Evolutionary conservation across 2,113 vertebrate genomes (phyloP), one percentile per base, ranked within the genome.

Genomic region (Grus americana): DNA sequence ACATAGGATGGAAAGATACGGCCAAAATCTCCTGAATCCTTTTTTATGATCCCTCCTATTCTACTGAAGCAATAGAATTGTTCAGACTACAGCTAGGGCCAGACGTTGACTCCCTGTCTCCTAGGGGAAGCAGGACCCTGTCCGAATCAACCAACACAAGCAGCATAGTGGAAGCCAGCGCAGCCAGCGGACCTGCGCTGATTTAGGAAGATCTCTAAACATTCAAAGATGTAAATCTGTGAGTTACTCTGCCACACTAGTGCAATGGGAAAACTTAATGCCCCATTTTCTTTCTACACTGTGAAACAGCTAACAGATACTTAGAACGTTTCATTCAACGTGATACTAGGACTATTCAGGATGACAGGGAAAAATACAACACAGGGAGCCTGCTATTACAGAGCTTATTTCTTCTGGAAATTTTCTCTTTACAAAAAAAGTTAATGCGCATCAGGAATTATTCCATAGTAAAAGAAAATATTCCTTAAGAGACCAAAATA

Each of bases 1-100:
- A 73, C 8, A 24, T 12, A 20, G 1, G 10, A 75, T n/a, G 20
- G 19, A 65, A 84, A 71, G 8, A 44, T 34, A 57, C 0, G 0
- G n/a, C 10, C 61, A 75, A 58, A 46, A 47, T 63, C 52, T 61
- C 79, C 47, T 49, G 11, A 61, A 27, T 29, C 13, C 8, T 46
- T 74, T 78, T 71, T 61, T 49, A n/a, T 29, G 46, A 59, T 16
- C 5, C 34, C 3, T 62, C 29, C 80, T 68, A n/a, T 36, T 46
- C 61, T 68, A 7, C 6, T 29, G 54, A 87, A 79, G 34, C 57
- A 75, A 27, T 11, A 34, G 30, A 66, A n/a, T n/a, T 2, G 1
- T 46, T 70, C 32, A 71, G n/a, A 62, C 21, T 38, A 15, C 4
- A 34, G n/a, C 42, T 12, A 44, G 40, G 47, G 58, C 16, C 65